phyloP scores from a whole-genome alignment of 1,140 invertebrate genomes.

The Coelopa frigida region DNA sequence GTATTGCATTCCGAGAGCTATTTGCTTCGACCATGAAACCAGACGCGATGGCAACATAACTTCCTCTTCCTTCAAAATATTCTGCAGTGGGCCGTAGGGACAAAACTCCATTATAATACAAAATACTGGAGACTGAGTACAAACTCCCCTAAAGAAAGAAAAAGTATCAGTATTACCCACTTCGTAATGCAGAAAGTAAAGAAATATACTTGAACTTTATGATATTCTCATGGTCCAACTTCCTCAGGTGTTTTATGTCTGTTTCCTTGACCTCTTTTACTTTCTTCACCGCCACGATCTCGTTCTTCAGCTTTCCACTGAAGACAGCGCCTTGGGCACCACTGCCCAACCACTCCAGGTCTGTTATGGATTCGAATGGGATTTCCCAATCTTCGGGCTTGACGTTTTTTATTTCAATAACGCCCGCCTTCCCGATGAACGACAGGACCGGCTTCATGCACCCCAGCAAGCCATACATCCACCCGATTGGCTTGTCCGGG shows the following conservation, averaged over 20 bases:
- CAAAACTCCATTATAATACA: slow-evolving; percentile 99
- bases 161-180: slow-evolving; percentile 1
- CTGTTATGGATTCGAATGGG: slow-evolving; percentile 84
- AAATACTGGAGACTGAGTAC: slow-evolving; percentile 86
- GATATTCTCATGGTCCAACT: slow-evolving; percentile 94
- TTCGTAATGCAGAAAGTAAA: not conserved
- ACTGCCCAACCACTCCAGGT: slow-evolving; percentile 87
- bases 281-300: slow-evolving; percentile 94
- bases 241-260: slow-evolving; percentile 87
- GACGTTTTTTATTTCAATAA: slow-evolving; percentile 38
- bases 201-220: slow-evolving; percentile 76
- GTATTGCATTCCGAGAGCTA: slow-evolving; percentile 94
- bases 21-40: slow-evolving; percentile 90
- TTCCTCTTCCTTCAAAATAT: slow-evolving; percentile 73
- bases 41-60: slow-evolving; percentile 76
- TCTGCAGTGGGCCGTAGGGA: slow-evolving; percentile 88
- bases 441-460: slow-evolving; percentile 80
- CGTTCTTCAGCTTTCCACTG: slow-evolving; percentile 73
- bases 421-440: slow-evolving; percentile 69
- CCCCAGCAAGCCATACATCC: slow-evolving; percentile 76
- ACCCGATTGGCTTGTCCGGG: slow-evolving; percentile 55
- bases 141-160: slow-evolving; percentile 64
- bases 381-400: slow-evolving; percentile 85
- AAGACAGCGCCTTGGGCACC: slow-evolving; percentile 97
- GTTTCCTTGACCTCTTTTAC: slow-evolving; percentile 89